A percentile compares a stretch with the other conserved stretches of the same genome.
phyloP scores from a whole-genome alignment of 2,797 vertebrate species.

The Orestias chungarensis region DNA sequence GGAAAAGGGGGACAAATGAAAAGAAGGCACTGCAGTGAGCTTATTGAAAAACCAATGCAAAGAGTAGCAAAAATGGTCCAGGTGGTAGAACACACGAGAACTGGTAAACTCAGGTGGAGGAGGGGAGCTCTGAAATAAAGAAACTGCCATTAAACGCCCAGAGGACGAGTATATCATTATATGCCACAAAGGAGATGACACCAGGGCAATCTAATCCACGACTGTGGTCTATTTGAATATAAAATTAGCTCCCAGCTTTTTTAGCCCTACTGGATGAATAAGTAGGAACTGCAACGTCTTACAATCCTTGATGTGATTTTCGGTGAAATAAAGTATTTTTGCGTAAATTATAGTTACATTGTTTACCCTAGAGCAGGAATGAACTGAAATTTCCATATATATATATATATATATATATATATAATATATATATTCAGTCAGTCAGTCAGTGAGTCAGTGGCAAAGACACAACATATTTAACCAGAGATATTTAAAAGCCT shows the following conservation, averaged over 20 bases:
- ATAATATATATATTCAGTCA: too few relatives aligned
- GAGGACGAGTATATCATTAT: conserved; percentile 26
- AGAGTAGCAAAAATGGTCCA: conserved; percentile 21
- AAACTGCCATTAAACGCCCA: conserved; percentile 55
- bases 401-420: too few relatives aligned
- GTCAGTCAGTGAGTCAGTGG: too few relatives aligned
- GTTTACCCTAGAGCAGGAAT: background rate
- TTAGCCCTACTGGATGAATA: background rate
- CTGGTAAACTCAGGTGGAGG: conserved; percentile 24
- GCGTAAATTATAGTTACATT: background rate
- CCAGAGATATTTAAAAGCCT: too few relatives aligned
- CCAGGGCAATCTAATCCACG: conserved; percentile 9
- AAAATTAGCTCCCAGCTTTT: background rate
- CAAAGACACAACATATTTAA: background rate
- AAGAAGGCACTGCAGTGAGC: conserved; percentile 10
- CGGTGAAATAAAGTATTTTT: background rate
- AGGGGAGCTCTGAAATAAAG: conserved; percentile 52
- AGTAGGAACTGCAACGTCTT: background rate
- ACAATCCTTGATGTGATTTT: background rate
- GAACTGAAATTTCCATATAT: background rate
- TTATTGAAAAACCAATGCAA: conserved; percentile 36
- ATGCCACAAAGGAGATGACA: conserved; percentile 32
- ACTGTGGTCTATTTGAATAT: background rate
- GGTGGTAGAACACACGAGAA: conserved; percentile 46
- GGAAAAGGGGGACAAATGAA: background rate